Evolutionary conservation across 2,797 vertebrate genomes (phyloP), one percentile per base, ranked within the genome.

Genomic region (Sphenodon punctatus): DNA sequence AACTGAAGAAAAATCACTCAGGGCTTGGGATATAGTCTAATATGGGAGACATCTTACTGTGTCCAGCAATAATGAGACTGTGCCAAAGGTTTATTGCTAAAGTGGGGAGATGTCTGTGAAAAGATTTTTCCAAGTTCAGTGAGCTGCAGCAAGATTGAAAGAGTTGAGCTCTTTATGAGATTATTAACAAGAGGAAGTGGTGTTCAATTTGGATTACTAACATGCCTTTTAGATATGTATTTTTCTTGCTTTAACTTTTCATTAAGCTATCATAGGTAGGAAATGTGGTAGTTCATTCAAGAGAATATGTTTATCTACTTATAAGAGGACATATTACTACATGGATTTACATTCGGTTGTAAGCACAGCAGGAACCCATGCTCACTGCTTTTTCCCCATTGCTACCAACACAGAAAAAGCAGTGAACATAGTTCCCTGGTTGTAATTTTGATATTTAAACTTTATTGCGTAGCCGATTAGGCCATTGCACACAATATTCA

Each of bases 61-160:
- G 38, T 0, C 63, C 27, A 41, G 55, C 15, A 0, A 0, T 23
- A 38, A 22, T 51, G 65, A 34, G 60, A n/a, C 17, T 13, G 19
- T 22, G 8, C 42, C 1, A 30, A 1, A 39, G 16, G 12, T n/a
- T 55, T 43, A 15, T 16, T 30, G 30, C 66, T 55, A 8, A 19
- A 43, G 48, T 20, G 8, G 17, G 64, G 59, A 12, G 43, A 17
- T 49, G 8, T 15, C 58, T 22, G 22, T 0, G 0, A 0, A 0
- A 49, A 39, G 32, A 19, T 41, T 71, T n/a, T 53, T 25, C 51
- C 12, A 0, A 0, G 0, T 41, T 45, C 3, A 0, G 9, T 38
- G 56, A 20, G 69, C 38, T 49, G 10, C 19, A 38, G 61, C 39
- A 41, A 49, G 61, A 13, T 3, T 46, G 72, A 66, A 75, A 39